Evolutionary conservation across 2,113 vertebrate species (phyloP).

Genomic region (Pachypanchax playfairii): DNA sequence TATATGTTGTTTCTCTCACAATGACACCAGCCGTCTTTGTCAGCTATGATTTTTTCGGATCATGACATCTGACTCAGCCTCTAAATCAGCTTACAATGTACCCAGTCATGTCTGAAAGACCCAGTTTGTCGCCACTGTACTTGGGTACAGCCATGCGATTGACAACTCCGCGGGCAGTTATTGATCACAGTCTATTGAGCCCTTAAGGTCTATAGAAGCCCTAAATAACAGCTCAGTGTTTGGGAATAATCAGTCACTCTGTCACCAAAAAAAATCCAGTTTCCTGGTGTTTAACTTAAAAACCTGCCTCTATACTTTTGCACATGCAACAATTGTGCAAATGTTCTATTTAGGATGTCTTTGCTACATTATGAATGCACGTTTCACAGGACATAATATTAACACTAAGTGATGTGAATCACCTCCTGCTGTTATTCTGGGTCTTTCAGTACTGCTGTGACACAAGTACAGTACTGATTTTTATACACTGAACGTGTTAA

Average conservation of each 20-base stretch:
- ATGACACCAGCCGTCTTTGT: conserved; percentile 1
- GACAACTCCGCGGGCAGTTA: conserved; percentile 61
- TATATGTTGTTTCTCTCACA: neutral
- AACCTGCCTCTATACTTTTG: no score
- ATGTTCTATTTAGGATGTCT: no score
- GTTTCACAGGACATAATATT: no score
- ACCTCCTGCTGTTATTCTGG: no score
- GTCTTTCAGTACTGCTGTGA: no score
- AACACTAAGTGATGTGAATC: no score
- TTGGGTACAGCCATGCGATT: conserved; percentile 48
- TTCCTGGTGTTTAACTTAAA: neutral
- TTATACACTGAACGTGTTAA: no score
- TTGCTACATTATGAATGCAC: no score
- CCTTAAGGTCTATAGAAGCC: conserved; percentile 47
- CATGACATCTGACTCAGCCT: conserved; percentile 16
- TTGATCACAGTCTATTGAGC: conserved; percentile 67
- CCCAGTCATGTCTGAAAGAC: conserved; percentile 53
- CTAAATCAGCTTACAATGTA: conserved; percentile 49
- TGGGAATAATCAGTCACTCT: conserved; percentile 34
- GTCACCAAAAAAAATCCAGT: neutral
- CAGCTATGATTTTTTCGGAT: conserved; percentile 16
- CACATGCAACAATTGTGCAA: no score
- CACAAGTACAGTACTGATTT: no score
- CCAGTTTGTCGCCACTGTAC: conserved; percentile 48
- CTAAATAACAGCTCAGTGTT: conserved; percentile 62